Evolutionary conservation across 1,140 invertebrate genomes (phyloP).

Genomic region (Nephila pilipes): DNA sequence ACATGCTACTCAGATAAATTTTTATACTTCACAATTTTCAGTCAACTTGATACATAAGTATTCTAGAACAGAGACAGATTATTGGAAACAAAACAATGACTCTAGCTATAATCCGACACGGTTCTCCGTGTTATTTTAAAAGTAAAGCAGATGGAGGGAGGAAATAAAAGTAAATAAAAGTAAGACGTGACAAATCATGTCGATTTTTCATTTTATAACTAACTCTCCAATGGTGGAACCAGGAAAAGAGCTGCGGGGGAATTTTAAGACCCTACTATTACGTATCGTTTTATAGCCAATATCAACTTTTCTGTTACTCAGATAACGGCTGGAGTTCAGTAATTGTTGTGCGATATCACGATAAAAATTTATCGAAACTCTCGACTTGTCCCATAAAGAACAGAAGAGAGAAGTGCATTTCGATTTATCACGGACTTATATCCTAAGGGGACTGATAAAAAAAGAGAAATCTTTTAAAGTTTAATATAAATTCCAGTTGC

Average conservation of each 20-base stretch:
- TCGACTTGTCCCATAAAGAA: constrained; percentile 7
- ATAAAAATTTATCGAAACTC: constrained; percentile 31
- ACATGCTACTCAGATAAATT: no score
- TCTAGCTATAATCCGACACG: background rate
- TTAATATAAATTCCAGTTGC: constrained; percentile 55
- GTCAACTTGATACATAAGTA: no score
- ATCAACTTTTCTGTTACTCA: constrained; percentile 52
- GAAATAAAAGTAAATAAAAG: constrained; percentile 23
- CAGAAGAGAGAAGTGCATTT: constrained; percentile 24
- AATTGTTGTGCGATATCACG: constrained; percentile 30
- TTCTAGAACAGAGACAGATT: no score
- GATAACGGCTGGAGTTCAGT: constrained; percentile 49
- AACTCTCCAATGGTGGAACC: background rate
- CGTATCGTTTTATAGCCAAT: constrained; percentile 49
- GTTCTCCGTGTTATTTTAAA: background rate
- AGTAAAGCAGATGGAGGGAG: background rate
- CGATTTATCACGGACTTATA: constrained; percentile 19
- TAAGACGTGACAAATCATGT: constrained; percentile 12
- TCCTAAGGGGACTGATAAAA: constrained; percentile 7
- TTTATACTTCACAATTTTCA: no score
- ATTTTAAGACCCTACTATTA: background rate
- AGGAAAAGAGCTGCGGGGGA: background rate
- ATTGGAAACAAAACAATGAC: no score
- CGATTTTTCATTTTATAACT: constrained; percentile 55
- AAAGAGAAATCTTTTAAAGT: constrained; percentile 29